Percentiles rank a stretch among this genome's conserved stretches.
Evolutionary conservation across 2,113 vertebrate species (phyloP).

Genomic region (Pardalotus punctatus): DNA sequence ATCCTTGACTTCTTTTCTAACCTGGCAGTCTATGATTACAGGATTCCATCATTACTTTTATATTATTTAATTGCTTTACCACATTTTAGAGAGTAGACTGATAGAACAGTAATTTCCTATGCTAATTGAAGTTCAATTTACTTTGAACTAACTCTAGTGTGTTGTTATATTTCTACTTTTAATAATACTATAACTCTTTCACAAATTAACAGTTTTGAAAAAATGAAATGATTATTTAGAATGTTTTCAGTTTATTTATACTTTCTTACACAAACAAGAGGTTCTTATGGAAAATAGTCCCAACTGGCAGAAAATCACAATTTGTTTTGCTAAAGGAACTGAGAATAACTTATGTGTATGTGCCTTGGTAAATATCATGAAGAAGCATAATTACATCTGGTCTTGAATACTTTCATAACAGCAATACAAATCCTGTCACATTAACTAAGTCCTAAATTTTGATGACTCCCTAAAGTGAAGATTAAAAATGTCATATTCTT

Average conservation of each 20-base stretch:
- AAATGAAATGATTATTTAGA: neutral
- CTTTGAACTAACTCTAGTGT: neutral
- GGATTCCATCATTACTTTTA: neutral
- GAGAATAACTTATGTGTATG: neutral
- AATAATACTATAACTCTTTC: neutral
- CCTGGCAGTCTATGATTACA: neutral
- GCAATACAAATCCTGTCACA: constrained; percentile 23
- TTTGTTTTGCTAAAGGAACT: neutral
- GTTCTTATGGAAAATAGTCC: neutral
- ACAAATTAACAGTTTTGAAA: neutral
- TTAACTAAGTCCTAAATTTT: constrained; percentile 25
- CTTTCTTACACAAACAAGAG: neutral
- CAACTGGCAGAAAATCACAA: neutral
- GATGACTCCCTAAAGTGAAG: constrained; percentile 29
- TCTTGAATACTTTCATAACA: neutral
- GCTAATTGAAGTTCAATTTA: neutral
- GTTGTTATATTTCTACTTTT: neutral
- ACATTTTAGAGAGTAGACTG: neutral
- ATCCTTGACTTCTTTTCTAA: neutral
- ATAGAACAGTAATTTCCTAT: neutral
- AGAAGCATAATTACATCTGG: constrained; percentile 9
- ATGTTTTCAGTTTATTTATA: neutral
- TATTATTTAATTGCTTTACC: neutral
- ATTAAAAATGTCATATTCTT: constrained; percentile 39
- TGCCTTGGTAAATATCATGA: neutral